Evolutionary conservation across 2,888 invertebrate genomes (phyloP).

Genomic region (Meganola albula): DNA sequence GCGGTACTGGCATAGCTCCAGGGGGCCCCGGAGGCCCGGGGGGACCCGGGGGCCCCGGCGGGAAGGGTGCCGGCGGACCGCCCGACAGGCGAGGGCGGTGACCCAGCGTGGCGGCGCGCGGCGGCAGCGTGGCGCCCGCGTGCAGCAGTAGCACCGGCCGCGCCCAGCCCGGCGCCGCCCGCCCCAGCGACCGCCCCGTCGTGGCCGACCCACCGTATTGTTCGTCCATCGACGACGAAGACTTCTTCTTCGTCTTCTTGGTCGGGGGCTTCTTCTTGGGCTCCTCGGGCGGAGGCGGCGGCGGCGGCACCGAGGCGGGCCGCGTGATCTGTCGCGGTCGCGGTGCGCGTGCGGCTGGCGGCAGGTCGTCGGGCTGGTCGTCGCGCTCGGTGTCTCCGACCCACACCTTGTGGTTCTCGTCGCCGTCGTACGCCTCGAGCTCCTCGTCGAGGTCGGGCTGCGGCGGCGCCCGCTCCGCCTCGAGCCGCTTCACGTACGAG

Average conservation of each 20-base stretch:
- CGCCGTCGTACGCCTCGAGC: slow-evolving; percentile 90
- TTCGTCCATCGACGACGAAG: slow-evolving; percentile 77
- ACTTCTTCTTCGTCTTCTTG: slow-evolving; percentile 76
- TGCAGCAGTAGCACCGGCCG: slow-evolving; percentile 71
- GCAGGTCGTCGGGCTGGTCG: slow-evolving; percentile 83
- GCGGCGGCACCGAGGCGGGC: slow-evolving; percentile 90
- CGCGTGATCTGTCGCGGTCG: slow-evolving; percentile 89
- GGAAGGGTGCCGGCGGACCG: slow-evolving; percentile 65
- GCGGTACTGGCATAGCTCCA: slow-evolving; percentile 41
- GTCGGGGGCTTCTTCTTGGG: slow-evolving; percentile 76
- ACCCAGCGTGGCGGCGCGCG: slow-evolving; percentile 70
- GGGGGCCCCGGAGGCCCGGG: slow-evolving; percentile 47
- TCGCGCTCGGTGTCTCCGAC: slow-evolving; percentile 88
- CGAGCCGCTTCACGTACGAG: slow-evolving; percentile 91
- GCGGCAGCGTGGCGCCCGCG: slow-evolving; percentile 64
- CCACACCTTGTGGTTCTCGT: slow-evolving; percentile 97
- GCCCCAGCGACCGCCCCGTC: slow-evolving; percentile 64
- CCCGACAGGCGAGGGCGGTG: slow-evolving; percentile 79
- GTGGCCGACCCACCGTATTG: slow-evolving; percentile 74
- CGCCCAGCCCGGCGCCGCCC: slow-evolving; percentile 66
- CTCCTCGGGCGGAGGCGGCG: slow-evolving; percentile 85
- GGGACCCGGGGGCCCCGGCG: slow-evolving; percentile 52
- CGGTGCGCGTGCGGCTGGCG: slow-evolving; percentile 80
- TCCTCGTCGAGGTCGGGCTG: slow-evolving; percentile 81
- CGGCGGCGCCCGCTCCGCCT: slow-evolving; percentile 76